A percentile compares a stretch with the other conserved stretches of the same genome.
These are phyloP conservation scores for Melozone crissalis DNA, from an alignment of 2,113 vertebrate genomes.

Conservation along the genomic window DNA sequence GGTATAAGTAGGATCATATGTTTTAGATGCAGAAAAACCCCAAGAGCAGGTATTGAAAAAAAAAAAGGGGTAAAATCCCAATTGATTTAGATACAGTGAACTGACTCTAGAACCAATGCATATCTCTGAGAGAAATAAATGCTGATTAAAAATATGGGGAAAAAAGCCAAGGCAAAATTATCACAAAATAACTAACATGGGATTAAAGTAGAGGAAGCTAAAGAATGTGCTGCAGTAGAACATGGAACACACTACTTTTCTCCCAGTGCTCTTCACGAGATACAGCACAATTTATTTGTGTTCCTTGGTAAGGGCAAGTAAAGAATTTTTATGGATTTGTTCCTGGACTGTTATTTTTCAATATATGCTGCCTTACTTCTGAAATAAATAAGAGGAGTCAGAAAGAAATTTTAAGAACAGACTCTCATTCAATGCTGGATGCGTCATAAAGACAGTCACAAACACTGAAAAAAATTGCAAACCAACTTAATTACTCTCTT, in stretches of 20 bases:
- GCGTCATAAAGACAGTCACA: background rate
- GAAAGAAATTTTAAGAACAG: background rate
- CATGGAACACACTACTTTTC: background rate
- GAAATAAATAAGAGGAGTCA: background rate
- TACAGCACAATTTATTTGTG: background rate
- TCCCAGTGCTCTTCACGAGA: background rate
- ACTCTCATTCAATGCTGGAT: background rate
- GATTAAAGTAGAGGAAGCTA: background rate
- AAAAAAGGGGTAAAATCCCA: background rate
- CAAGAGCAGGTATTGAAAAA: background rate
- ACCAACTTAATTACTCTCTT: background rate
- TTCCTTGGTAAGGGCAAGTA: background rate
- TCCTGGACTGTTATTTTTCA: background rate
- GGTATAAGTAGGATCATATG: background rate
- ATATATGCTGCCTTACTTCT: background rate
- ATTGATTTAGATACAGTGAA: background rate
- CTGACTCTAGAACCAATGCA: background rate
- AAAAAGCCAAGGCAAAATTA: background rate
- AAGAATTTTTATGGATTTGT: background rate
- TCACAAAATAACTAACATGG: background rate
- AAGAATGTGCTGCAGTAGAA: background rate
- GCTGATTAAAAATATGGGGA: background rate
- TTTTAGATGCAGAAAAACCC: background rate
- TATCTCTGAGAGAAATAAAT: background rate
- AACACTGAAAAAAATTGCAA: background rate